phyloP scores from a whole-genome alignment of 1,140 invertebrate genomes.

The Bombus soroeensis region DNA sequence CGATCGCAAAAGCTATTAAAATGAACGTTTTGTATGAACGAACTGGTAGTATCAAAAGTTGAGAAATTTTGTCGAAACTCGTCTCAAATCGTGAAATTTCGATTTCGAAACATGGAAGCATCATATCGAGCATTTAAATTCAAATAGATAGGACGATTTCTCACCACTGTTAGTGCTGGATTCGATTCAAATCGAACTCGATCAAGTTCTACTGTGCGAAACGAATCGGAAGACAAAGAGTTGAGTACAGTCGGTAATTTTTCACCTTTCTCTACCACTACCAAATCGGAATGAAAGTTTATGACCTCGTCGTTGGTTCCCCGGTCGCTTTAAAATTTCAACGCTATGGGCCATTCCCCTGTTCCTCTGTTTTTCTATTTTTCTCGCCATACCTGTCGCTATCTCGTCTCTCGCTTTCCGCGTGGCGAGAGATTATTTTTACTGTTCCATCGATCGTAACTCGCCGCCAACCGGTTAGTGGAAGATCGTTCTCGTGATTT shows the following conservation, averaged over 20 bases:
- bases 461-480: neutral
- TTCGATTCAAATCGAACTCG: neutral
- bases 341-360: neutral
- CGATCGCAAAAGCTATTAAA: neutral
- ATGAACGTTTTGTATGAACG: neutral
- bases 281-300: slow-evolving; percentile 20
- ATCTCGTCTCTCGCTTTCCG: neutral
- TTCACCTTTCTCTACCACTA: slow-evolving; percentile 1
- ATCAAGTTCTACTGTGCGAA: neutral
- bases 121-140: neutral
- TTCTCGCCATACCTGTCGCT: neutral
- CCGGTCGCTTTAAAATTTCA: slow-evolving; percentile 1
- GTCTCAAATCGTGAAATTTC: neutral
- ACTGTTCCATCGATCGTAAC: slow-evolving; percentile 3
- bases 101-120: neutral
- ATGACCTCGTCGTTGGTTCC: slow-evolving; percentile 9
- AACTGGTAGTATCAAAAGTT: neutral
- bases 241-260: slow-evolving; percentile 1
- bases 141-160: neutral
- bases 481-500: slow-evolving; percentile 29
- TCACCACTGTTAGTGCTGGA: neutral
- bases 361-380: neutral
- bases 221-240: neutral
- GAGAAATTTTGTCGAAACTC: neutral
- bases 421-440: slow-evolving; percentile 22